Percentiles rank a stretch among this genome's conserved stretches.
phyloP scores from a whole-genome alignment of 2,888 invertebrate species.

The Nemapogon koenigi region DNA sequence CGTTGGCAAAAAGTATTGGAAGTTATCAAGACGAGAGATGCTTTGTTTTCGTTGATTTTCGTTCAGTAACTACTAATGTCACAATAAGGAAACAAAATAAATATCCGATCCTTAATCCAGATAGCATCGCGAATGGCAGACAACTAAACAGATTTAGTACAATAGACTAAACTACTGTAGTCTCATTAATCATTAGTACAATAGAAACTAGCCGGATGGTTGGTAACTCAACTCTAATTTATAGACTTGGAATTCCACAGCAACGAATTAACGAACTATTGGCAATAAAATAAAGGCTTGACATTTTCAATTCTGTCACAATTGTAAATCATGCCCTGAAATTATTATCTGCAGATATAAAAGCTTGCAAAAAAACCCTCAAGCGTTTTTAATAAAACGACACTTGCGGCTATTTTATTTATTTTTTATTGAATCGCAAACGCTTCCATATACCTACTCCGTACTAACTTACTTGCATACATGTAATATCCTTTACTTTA shows the following conservation, averaged over 20 bases:
- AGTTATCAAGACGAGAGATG: no score
- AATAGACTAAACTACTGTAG: slow-evolving; percentile 8
- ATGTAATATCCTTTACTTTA: no score
- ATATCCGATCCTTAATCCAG: slow-evolving; percentile 5
- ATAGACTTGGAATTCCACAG: slow-evolving; percentile 5
- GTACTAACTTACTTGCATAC: no score
- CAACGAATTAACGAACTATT: slow-evolving; percentile 7
- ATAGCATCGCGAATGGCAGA: slow-evolving; percentile 7
- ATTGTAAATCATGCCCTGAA: slow-evolving; percentile 4
- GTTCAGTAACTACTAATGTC: slow-evolving; percentile 1
- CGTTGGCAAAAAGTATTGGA: no score
- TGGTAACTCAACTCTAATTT: slow-evolving; percentile 6
- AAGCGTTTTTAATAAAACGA: no score
- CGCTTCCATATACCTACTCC: no score
- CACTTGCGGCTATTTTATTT: no score
- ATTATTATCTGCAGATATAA: no score
- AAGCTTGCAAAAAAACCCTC: no score
- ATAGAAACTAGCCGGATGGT: slow-evolving; percentile 8
- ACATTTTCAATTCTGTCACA: slow-evolving; percentile 6
- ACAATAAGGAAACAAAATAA: slow-evolving; percentile 7
- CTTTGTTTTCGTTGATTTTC: no score
- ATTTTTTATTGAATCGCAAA: no score
- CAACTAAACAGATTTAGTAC: slow-evolving; percentile 7
- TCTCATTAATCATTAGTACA: slow-evolving; percentile 8
- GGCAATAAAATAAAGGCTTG: slow-evolving; percentile 9